A percentile compares a stretch with the other conserved stretches of the same genome.
Conservation (phyloP, 1,140 invertebrate species). For the Hypothenemus hampei region DNA sequence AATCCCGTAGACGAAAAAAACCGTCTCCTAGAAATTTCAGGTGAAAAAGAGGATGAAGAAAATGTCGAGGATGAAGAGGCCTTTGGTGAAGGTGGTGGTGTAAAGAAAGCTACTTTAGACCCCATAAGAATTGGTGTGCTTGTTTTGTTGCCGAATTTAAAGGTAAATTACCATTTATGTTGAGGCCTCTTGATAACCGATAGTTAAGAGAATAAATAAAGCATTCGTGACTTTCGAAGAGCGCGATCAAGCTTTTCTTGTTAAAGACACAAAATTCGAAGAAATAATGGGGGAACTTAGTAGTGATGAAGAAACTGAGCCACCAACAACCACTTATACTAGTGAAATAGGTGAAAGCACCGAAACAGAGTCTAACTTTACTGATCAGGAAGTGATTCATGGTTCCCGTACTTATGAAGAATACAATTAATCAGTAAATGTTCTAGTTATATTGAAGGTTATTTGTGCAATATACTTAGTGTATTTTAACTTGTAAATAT, state of each 20-base stretch:
- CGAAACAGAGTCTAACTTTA: no score
- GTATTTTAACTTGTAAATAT: no score
- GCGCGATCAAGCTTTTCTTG: conserved; percentile 40
- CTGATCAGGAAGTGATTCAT: no score
- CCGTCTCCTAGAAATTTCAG: conserved; percentile 36
- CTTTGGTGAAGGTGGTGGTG: conserved; percentile 36
- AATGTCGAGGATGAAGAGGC: conserved; percentile 41
- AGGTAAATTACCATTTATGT: not conserved
- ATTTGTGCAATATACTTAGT: no score
- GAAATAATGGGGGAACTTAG: conserved; percentile 38
- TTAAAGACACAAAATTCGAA: conserved; percentile 30
- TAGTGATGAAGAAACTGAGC: conserved; percentile 34
- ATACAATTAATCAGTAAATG: no score
- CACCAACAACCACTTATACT: conserved; percentile 29
- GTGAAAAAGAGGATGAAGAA: conserved; percentile 41
- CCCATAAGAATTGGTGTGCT: conserved; percentile 47
- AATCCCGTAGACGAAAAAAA: conserved; percentile 35
- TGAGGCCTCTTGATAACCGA: conserved; percentile 20
- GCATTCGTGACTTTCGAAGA: conserved; percentile 47
- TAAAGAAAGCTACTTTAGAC: conserved; percentile 13
- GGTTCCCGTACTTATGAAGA: no score
- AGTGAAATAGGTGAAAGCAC: conserved; percentile 20
- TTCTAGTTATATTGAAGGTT: no score
- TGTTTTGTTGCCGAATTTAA: conserved; percentile 46
- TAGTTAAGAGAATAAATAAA: conserved; percentile 48